phyloP scores from a whole-genome alignment of 2,113 vertebrate species.

The Saccopteryx leptura region DNA sequence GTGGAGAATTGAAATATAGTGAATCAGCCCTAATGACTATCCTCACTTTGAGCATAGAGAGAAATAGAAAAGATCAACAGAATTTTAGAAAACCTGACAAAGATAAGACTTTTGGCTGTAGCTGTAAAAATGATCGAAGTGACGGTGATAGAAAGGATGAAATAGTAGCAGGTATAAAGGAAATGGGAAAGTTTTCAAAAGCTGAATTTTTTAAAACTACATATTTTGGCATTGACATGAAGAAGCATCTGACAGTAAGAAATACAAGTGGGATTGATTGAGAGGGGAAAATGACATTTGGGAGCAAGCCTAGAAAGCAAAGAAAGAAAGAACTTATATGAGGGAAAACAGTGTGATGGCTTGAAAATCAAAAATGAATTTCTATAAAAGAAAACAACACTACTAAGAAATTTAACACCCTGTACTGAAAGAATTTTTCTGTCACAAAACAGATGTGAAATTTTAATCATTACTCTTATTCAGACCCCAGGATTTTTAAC shows the following conservation, averaged over 20 bases:
- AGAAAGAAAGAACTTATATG: slow-evolving; percentile 54
- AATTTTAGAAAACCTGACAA: not conserved
- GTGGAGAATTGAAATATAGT: not conserved
- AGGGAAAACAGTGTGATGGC: not conserved
- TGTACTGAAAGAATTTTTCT: slow-evolving; percentile 35
- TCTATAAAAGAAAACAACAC: slow-evolving; percentile 53
- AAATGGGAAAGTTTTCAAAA: slow-evolving; percentile 56
- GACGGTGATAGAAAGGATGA: not conserved
- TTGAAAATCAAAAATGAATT: slow-evolving; percentile 37
- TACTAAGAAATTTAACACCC: slow-evolving; percentile 45
- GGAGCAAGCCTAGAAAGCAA: slow-evolving; percentile 78
- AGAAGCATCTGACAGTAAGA: slow-evolving; percentile 78
- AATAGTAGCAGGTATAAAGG: slow-evolving; percentile 50
- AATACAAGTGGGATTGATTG: slow-evolving; percentile 77
- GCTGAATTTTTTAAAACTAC: not conserved
- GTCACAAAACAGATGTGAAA: not conserved
- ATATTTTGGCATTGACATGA: slow-evolving; percentile 62
- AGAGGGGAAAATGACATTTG: slow-evolving; percentile 78
- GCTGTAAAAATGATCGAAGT: not conserved
- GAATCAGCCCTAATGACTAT: not conserved
- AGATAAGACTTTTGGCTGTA: not conserved
- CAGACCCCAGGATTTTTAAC: not conserved
- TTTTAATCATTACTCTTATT: slow-evolving; percentile 23
- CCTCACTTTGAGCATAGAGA: not conserved
- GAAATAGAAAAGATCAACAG: not conserved